Conservation (phyloP, 2,888 invertebrate genomes). For the Synergus umbraculus region DNA sequence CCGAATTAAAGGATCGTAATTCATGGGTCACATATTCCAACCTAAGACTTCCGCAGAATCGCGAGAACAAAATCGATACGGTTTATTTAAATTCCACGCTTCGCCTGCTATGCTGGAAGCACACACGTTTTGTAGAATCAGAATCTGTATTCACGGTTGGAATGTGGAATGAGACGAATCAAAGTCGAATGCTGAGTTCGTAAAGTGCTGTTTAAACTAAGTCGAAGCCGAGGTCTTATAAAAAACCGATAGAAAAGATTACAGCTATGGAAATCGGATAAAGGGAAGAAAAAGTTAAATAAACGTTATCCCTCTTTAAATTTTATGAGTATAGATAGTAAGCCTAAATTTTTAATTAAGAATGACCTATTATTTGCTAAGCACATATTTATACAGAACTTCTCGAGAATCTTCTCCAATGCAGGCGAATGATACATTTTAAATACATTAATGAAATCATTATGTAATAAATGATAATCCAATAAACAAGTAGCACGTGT, state of each 20-base stretch:
- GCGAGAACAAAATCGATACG: conserved; percentile 17
- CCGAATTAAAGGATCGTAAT: conserved; percentile 5
- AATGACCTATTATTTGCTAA: no score
- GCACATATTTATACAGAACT: no score
- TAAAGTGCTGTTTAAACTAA: conserved; percentile 57
- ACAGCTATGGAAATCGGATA: neutral
- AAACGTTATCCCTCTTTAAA: neutral
- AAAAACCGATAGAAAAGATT: conserved; percentile 1
- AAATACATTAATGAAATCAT: no score
- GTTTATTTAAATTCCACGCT: conserved; percentile 57
- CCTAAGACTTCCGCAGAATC: neutral
- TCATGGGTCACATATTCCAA: conserved; percentile 47
- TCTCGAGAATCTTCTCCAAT: no score
- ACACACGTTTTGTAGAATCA: conserved; percentile 48
- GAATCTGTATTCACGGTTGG: conserved; percentile 57
- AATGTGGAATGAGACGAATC: conserved; percentile 56
- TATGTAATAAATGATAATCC: no score
- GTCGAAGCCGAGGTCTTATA: conserved; percentile 9
- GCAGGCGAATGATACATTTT: no score
- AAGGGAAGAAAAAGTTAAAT: neutral
- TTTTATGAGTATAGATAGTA: neutral
- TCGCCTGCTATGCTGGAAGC: conserved; percentile 47
- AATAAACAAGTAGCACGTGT: neutral
- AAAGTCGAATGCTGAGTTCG: conserved; percentile 46
- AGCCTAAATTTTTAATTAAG: no score